These are phyloP conservation scores for Drosophila robusta DNA, from an alignment of 2,888 invertebrate species.

Conservation along the genomic window DNA sequence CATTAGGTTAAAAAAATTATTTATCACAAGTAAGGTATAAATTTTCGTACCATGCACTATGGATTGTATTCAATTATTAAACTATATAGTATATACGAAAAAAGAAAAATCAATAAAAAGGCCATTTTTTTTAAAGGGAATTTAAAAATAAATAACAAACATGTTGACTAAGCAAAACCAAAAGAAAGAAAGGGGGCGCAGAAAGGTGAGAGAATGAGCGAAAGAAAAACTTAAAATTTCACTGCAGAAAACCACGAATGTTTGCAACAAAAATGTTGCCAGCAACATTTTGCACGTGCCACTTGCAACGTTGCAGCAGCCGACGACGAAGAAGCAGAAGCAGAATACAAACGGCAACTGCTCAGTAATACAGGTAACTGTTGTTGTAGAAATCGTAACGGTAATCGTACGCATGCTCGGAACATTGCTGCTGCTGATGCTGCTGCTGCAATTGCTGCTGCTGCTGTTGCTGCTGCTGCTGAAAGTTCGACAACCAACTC, in stretches of 20 bases:
- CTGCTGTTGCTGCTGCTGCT: conserved; percentile 51
- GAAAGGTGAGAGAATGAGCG: neutral
- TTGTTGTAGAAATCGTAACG: conserved; percentile 67
- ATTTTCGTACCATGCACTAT: conserved; percentile 16
- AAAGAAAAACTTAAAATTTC: conserved; percentile 3
- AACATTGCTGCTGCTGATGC: conserved; percentile 49
- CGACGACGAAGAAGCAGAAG: neutral
- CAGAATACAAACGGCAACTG: conserved; percentile 3
- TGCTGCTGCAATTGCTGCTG: conserved; percentile 46
- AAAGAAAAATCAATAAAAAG: conserved; percentile 1
- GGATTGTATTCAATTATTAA: conserved; percentile 11
- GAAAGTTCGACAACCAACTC: conserved; percentile 81
- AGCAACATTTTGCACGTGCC: conserved; percentile 59
- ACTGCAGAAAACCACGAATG: conserved; percentile 24
- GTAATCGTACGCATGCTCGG: conserved; percentile 52
- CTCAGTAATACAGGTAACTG: conserved; percentile 66
- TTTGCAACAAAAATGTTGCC: conserved; percentile 63
- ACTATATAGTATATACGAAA: neutral
- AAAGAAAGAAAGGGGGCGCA: conserved; percentile 3
- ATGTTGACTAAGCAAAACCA: conserved; percentile 52
- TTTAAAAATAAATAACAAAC: conserved; percentile 74
- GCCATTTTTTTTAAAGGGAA: conserved; percentile 18
- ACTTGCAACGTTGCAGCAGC: conserved; percentile 14
- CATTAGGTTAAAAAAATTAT: conserved; percentile 46
- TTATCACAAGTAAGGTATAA: conserved; percentile 59